Evolutionary conservation across 2,888 invertebrate genomes (phyloP).

Genomic region (Himalopsyche japonica): DNA sequence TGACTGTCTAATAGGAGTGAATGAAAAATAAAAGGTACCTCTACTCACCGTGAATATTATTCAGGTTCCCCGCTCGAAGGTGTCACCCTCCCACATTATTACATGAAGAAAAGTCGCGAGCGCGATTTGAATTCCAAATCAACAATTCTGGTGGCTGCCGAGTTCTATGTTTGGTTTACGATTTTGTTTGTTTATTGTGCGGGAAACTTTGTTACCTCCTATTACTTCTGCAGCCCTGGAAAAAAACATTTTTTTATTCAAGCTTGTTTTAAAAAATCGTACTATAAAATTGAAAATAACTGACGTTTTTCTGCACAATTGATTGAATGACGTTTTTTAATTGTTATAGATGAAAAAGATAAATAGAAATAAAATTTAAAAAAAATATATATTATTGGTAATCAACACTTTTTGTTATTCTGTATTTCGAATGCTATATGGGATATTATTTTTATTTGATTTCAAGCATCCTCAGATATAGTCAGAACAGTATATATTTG

Average conservation of each 20-base stretch:
- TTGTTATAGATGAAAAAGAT: no score
- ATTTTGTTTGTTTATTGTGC: slow-evolving; percentile 50
- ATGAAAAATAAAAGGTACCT: slow-evolving; percentile 36
- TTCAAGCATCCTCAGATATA: no score
- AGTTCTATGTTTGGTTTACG: slow-evolving; percentile 52
- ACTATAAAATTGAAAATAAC: no score
- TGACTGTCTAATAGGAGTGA: slow-evolving; percentile 39
- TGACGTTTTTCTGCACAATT: no score
- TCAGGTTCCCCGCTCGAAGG: slow-evolving; percentile 21
- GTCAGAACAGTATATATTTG: no score
- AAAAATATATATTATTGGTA: no score
- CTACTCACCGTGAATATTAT: slow-evolving; percentile 29
- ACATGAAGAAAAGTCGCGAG: slow-evolving; percentile 47
- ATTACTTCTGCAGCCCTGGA: slow-evolving; percentile 9
- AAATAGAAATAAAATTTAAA: no score
- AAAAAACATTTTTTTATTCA: background rate
- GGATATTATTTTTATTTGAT: no score
- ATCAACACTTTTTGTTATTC: no score
- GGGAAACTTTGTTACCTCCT: slow-evolving; percentile 16
- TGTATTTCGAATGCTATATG: no score
- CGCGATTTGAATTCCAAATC: slow-evolving; percentile 63
- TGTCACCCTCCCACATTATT: slow-evolving; percentile 36
- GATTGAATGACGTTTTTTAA: no score
- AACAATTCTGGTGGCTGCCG: slow-evolving; percentile 51
- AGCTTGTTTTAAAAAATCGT: no score